Base-by-base conservation (phyloP, 2,113 vertebrate genomes). In the Scolopax mira region DNA sequence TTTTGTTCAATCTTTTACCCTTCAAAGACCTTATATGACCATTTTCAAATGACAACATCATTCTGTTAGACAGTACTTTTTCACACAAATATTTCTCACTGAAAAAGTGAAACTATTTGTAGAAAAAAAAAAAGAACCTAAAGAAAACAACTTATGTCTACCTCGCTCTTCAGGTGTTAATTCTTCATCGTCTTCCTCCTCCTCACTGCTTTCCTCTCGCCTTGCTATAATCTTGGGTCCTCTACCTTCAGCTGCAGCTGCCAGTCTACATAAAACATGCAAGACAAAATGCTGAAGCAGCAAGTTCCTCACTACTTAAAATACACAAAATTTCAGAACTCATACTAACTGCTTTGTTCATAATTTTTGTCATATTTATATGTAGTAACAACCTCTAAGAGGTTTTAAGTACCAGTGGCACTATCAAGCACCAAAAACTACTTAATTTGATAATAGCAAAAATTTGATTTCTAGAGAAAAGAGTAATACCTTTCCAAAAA, bases 141-240 rank as follows among this genome's bases (percentile, higher is more conserved):
- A 82, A 57, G 7, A 25, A 54, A 79, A 54, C 4, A 39, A 18
- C 9, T 62, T 48, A 48, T 55, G 77, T 86, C 37, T 94, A 99
- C 99, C 99, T 98, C 97, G 98, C 95, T 99, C 99, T 97, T 99
- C 99, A 13, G 99, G 98, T 80, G 98, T 98, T 77, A 99, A 96
- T 83, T 99, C 98, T 61, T 98, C 93, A 57, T 97, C 96, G 2
- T 97, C 96, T 0, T 97, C 98, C 39, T 99, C 99, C 61, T 99
- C 99, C 75, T 98, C 98, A 81, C 99, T 99, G 96, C 98, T 99
- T 91, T 99, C 98, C 44, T 98, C 97, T 67, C 97, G 98, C 74
- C 95, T 98, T 74, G 96, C 35, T 51, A 97, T 90, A 80, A 97
- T 95, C 88, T 98, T 98, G 79, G 98, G 98, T 64, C 99, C 99